Evolutionary conservation across 2,797 vertebrate species (phyloP), one percentile per base, ranked within the genome.

Genomic region (Danio kyathit): DNA sequence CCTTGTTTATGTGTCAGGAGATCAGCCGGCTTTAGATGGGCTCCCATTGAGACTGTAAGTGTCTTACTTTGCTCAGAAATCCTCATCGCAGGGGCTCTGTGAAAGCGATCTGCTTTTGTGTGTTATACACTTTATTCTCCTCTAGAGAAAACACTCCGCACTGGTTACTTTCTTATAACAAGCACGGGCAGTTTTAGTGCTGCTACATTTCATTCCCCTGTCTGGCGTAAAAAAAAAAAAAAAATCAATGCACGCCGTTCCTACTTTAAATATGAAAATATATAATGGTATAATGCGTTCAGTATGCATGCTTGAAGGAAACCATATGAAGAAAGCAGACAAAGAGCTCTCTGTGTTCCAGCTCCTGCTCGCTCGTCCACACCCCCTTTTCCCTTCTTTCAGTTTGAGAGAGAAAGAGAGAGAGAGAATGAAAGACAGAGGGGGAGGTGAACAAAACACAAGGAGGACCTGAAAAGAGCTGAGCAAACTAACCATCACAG

Each of bases 261-360:
- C 78, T 84, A 87, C 87, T 88, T 91, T 92, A 89, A 93, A 94
- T 94, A 94, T 95, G 91, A 95, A 93, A 95, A 93, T 94, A 93
- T 93, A 95, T 94, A 91, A 93, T 92, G 86, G 89, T 88, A 91
- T 95, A 95, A 95, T 95, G 92, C 90, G 89, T 94, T 95, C 94
- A 95, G 92, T 94, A 94, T 95, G 94, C 90, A 93, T 88, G 91
- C 90, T 91, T 94, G 93, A 95, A 94, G 92, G 88, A 94, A 94
- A 94, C 94, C 94, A 95, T 95, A 95, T 95, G 94, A 93, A 94
- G 91, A 89, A 87, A 78, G 88, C 91, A 94, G 94, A 95, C 94
- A 95, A 95, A 95, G 94, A 92, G 86, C 90, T 91, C 86, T 92
- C 93, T 95, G 93, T 95, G 92, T 91, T 94, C 92, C 93, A 92